A percentile compares a stretch with the other conserved stretches of the same genome.
Evolutionary conservation across 2,113 vertebrate species (phyloP).

Genomic region (Petrocephalus microphthalmus): DNA sequence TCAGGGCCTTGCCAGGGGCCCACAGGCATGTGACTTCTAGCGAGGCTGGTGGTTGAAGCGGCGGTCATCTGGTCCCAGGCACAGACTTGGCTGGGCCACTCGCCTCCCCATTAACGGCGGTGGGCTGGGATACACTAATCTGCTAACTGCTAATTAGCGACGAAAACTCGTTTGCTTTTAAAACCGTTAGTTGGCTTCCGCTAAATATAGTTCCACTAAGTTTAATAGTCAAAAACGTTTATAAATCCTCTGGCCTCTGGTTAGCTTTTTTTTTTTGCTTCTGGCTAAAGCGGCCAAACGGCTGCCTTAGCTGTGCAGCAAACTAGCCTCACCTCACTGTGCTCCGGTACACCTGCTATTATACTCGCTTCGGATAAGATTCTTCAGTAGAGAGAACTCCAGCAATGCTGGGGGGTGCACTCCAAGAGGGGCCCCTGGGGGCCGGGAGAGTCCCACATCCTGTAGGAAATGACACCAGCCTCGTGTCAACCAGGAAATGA

Average conservation of each 20-base stretch:
- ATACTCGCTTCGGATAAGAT: neutral
- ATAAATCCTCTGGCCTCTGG: neutral
- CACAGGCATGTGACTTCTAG: no score
- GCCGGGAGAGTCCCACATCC: slow-evolving; percentile 25
- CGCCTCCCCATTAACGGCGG: no score
- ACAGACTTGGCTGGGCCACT: neutral
- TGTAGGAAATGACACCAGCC: slow-evolving; percentile 47
- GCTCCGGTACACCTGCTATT: neutral
- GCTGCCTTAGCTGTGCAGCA: neutral
- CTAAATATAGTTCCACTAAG: neutral
- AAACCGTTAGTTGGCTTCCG: no score
- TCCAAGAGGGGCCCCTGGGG: neutral
- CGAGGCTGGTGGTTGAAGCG: neutral
- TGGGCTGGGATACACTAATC: neutral
- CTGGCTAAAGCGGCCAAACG: neutral
- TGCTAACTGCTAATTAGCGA: neutral
- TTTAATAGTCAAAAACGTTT: neutral
- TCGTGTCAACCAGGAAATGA: slow-evolving; percentile 61
- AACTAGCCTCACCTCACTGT: neutral
- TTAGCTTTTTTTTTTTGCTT: neutral
- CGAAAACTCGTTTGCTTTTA: neutral
- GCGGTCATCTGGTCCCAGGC: neutral
- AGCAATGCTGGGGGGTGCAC: neutral
- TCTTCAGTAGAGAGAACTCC: neutral
- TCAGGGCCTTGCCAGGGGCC: no score